Base-by-base conservation (phyloP, 2,888 invertebrate species). In the Dryomyza anilis region DNA sequence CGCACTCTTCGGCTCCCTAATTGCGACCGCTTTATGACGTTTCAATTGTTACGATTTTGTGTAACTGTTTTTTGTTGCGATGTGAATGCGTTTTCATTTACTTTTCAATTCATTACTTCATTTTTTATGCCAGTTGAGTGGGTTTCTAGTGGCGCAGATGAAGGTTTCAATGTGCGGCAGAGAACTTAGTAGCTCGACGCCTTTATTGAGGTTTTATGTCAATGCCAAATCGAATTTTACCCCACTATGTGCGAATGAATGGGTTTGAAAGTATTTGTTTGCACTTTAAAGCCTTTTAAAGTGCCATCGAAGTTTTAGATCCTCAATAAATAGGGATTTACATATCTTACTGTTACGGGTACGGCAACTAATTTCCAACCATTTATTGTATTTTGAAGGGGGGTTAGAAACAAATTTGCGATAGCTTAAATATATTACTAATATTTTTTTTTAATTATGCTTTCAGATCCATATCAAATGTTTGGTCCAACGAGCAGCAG, bases 401-500 rank as follows among this genome's bases (percentile, higher is more conserved):
- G n/a, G n/a, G n/a, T n/a, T 33, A 33, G 2, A 39, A 39, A 39
- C 39, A 39, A n/a, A 39, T 39, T 3, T n/a, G 12, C n/a, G 39
- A n/a, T 39, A 39, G 3, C 1, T 1, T 16, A 7, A 43, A 16
- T 50, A 12, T 6, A 21, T 50, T 50, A 25, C 19, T 36, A 39
- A 53, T 39, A 19, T 39, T 65, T 64, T 63, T 45, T 19, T 33
- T 27, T 67, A 19, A 43, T 53, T 65, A 29, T 59, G 19, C 55
- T 74, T 74, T 62, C 90, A 96, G 96, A 97, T 92, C 96, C 96
- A 83, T 97, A 97, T 89, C 96, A 96, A 87, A 94, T 96, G 93
- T 96, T 96, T 85, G 96, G 96, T 69, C 94, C 96, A 68, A 95
- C 96, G 70, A 96, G 96, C 87, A 96, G 95, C 87, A 90, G 96